Percentiles rank a stretch among this genome's conserved stretches.
phyloP scores from a whole-genome alignment of 2,113 vertebrate species.

The Apaloderma vittatum region DNA sequence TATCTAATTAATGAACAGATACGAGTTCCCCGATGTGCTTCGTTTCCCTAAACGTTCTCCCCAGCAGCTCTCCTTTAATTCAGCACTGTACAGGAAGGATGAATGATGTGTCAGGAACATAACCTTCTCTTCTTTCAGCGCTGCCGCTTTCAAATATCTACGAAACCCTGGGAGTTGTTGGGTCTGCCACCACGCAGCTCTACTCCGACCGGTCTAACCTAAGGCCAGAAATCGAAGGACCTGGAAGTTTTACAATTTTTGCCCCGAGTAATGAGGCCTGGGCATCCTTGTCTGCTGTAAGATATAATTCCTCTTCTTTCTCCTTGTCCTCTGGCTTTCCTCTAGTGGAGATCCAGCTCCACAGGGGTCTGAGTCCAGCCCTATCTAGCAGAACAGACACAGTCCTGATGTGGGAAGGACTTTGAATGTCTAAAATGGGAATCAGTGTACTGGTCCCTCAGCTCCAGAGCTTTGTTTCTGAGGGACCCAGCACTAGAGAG shows the following conservation, averaged over 20 bases:
- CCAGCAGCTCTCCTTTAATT: background rate
- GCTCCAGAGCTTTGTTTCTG: background rate
- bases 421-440: background rate
- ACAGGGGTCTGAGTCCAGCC: background rate
- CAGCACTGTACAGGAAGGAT: background rate
- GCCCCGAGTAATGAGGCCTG: constrained; percentile 96
- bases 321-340: background rate
- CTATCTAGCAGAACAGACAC: background rate
- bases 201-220: constrained; percentile 91
- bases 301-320: constrained; percentile 48
- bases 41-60: background rate
- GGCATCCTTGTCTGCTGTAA: constrained; percentile 89
- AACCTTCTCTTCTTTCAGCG: constrained; percentile 75
- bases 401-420: background rate
- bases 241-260: constrained; percentile 96
- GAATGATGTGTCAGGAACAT: background rate
- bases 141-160: constrained; percentile 94
- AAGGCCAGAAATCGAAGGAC: constrained; percentile 91
- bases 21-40: background rate
- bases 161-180: constrained; percentile 91
- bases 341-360: background rate
- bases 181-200: constrained; percentile 92
- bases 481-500: background rate
- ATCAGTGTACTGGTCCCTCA: background rate
- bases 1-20: background rate